phyloP scores from a whole-genome alignment of 2,113 vertebrate genomes.

The Plecotus auritus region DNA sequence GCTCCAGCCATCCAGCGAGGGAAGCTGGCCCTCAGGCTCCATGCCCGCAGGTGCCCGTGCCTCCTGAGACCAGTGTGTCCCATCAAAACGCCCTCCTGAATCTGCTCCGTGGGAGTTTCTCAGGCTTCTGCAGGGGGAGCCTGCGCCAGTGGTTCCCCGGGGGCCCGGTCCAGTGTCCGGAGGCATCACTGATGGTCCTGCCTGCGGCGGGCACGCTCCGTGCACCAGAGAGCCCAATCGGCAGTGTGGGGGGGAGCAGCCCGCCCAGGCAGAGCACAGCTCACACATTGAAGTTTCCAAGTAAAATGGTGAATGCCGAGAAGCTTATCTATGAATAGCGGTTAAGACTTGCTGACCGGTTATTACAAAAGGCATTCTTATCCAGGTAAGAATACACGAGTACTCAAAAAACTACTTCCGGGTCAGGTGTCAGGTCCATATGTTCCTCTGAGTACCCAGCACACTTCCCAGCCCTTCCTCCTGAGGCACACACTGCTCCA shows the following conservation, averaged over 20 bases:
- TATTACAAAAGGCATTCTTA: not conserved
- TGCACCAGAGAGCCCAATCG: not conserved
- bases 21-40: conserved; percentile 39
- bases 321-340: not conserved
- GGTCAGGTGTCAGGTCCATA: too few relatives aligned
- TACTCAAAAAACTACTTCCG: not conserved
- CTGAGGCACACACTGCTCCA: too few relatives aligned
- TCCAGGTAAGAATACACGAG: not conserved
- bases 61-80: conserved; percentile 7
- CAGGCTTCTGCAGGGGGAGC: not conserved
- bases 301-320: not conserved
- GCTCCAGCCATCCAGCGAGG: not conserved
- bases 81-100: conserved; percentile 17
- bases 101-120: not conserved
- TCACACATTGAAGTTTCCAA: not conserved
- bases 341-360: not conserved
- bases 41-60: not conserved
- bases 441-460: too few relatives aligned
- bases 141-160: not conserved
- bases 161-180: not conserved
- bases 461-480: too few relatives aligned
- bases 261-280: not conserved
- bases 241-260: not conserved
- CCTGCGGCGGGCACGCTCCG: not conserved
- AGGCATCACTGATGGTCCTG: not conserved